Conservation (phyloP, 2,797 vertebrate genomes). For the Harpagifer antarcticus region DNA sequence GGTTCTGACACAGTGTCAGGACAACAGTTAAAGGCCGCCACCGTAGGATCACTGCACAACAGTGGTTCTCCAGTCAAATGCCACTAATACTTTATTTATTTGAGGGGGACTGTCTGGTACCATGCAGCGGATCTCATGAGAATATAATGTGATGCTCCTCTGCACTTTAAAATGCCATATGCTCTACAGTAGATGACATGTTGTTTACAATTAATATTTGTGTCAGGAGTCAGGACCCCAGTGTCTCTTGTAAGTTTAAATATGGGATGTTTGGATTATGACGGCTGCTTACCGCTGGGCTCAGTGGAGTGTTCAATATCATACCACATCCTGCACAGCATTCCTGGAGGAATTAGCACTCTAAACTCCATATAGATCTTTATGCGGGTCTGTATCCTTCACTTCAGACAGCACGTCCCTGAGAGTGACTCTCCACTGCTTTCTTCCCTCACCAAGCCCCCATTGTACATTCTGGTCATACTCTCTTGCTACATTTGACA, state of each 20-base stretch:
- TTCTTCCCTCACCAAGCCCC: slow-evolving; percentile 6
- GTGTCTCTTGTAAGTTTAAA: slow-evolving; percentile 25
- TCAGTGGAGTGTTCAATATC: slow-evolving; percentile 45
- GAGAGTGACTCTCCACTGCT: slow-evolving; percentile 24
- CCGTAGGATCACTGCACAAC: slow-evolving; percentile 39
- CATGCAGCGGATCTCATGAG: slow-evolving; percentile 31
- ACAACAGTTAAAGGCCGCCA: slow-evolving; percentile 44
- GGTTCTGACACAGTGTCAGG: slow-evolving; percentile 43
- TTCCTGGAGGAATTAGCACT: slow-evolving; percentile 51
- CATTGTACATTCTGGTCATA: slow-evolving; percentile 51
- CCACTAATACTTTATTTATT: slow-evolving; percentile 62
- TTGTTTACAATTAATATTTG: slow-evolving; percentile 39
- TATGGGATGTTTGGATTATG: slow-evolving; percentile 41
- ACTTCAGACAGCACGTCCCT: slow-evolving; percentile 32
- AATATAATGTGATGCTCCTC: slow-evolving; percentile 37
- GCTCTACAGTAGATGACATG: slow-evolving; percentile 41
- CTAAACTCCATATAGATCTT: slow-evolving; percentile 29
- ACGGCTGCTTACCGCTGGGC: slow-evolving; percentile 29
- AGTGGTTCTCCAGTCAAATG: slow-evolving; percentile 60
- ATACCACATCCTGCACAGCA: slow-evolving; percentile 35
- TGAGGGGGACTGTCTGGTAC: slow-evolving; percentile 35
- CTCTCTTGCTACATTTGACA: slow-evolving; percentile 58
- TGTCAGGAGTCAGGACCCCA: slow-evolving; percentile 35
- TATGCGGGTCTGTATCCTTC: slow-evolving; percentile 37
- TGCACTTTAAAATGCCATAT: slow-evolving; percentile 51